Evolutionary conservation across 23 tunicate species (phyloP), one percentile per base, ranked within the genome.

Genomic region (Trididemnum clinides): DNA sequence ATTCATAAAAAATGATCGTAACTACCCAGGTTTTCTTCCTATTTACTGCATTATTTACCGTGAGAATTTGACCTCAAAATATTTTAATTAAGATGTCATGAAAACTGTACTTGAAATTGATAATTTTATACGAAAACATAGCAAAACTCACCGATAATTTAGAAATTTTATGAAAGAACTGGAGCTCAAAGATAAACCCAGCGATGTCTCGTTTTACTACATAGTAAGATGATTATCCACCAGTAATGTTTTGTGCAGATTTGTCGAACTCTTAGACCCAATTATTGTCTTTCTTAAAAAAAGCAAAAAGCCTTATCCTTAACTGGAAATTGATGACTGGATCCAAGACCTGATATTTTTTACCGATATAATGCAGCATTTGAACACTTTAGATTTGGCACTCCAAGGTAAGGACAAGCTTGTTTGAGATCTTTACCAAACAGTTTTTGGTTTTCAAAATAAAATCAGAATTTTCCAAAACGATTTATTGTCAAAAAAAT

Each of bases 211-310:
- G 38, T 79, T 79, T 79, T 79, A 79, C 71, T 79, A 34, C 84
- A 79, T 54, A 54, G 84, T 57, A 79, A 82, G 86, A 54, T 82
- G 75, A 76, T 76, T 82, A 76, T 82, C 86, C 54, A 82, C 86
- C 54, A 82, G 86, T 32, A 82, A 82, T 82, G 86, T 82, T 64
- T 64, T 82, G 86, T 33, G 86, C 64, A 82, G 86, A n/a, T n/a
- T n/a, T n/a, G n/a, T n/a, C n/a, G n/a, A n/a, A n/a, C n/a, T n/a
- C n/a, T n/a, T n/a, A n/a, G 34, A 59, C 26, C 69, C 69, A 15
- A 21, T 59, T 21, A 59, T 4, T 59, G 4, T 59, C 21, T 79
- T 79, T 79, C 76, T 82, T 33, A 64, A 82, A 64, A 34, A 82
- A 82, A 82, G 76, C 33, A 82, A 82, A 32, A 82, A 82, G 64